Conservation (phyloP, 2,797 vertebrate species). For the Centropyge bicolor region DNA sequence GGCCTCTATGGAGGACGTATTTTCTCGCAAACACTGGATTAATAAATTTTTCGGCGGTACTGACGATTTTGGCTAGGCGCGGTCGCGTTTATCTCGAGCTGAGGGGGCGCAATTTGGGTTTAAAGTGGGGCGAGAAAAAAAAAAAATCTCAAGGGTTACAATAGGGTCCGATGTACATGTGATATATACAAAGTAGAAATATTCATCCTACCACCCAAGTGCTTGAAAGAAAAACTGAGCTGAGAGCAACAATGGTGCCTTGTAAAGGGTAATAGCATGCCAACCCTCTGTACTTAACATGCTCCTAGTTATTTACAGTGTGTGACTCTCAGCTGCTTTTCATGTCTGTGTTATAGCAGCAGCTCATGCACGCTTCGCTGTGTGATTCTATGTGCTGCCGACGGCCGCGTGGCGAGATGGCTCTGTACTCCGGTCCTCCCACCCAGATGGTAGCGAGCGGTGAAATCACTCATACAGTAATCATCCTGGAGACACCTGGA, state of each 20-base stretch:
- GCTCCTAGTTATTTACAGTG: slow-evolving; percentile 2
- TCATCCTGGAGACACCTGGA: slow-evolving; percentile 66
- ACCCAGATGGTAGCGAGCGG: slow-evolving; percentile 59
- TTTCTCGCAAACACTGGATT: too few species aligned
- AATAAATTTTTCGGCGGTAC: too few species aligned
- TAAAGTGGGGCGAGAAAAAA: too few species aligned
- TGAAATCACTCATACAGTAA: slow-evolving; percentile 67
- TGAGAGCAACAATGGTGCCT: neutral
- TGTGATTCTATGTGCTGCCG: slow-evolving; percentile 26
- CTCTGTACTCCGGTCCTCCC: slow-evolving; percentile 36
- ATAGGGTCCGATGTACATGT: too few species aligned
- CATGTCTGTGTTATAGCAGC: slow-evolving; percentile 30
- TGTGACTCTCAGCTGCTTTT: slow-evolving; percentile 38
- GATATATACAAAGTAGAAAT: neutral
- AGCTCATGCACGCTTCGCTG: slow-evolving; percentile 22
- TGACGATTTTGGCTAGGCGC: too few species aligned
- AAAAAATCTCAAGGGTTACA: too few species aligned
- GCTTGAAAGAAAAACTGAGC: neutral
- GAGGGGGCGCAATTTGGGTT: too few species aligned
- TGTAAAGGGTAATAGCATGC: slow-evolving; percentile 12
- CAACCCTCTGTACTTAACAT: slow-evolving; percentile 16
- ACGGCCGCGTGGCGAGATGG: slow-evolving; percentile 17
- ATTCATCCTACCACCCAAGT: neutral
- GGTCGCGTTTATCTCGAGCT: too few species aligned
- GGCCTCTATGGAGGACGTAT: too few species aligned